A percentile compares a stretch with the other conserved stretches of the same genome.
Conservation (phyloP, 2,888 invertebrate species). For the Lumbricus terrestris region DNA sequence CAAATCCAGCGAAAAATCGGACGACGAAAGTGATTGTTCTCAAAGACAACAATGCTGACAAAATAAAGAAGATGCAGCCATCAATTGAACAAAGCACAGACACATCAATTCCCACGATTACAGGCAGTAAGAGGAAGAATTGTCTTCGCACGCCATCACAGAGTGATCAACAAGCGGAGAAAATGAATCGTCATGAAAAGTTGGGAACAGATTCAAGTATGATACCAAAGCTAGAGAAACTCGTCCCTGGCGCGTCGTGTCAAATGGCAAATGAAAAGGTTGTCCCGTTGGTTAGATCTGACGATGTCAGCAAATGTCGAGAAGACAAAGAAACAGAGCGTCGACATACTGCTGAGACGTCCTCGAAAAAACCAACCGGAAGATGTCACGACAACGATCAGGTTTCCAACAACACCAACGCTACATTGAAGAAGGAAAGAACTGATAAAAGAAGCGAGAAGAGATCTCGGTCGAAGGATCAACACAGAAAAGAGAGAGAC, state of each 20-base stretch:
- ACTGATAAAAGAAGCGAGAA: too few species aligned
- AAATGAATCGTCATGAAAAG: neutral
- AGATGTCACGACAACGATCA: too few species aligned
- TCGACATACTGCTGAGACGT: too few species aligned
- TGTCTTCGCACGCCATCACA: neutral
- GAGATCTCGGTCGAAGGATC: too few species aligned
- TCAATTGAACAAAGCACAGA: neutral
- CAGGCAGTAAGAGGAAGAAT: neutral
- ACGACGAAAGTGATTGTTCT: neutral
- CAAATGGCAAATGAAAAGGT: neutral
- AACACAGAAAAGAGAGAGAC: too few species aligned
- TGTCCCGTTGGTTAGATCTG: neutral
- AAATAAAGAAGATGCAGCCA: neutral
- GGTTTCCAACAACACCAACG: too few species aligned
- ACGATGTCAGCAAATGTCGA: neutral
- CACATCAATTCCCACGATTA: neutral
- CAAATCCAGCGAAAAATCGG: too few species aligned
- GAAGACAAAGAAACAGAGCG: neutral
- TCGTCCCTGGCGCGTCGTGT: too few species aligned
- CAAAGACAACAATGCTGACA: neutral
- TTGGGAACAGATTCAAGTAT: neutral
- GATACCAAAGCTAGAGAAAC: neutral
- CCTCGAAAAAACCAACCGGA: too few species aligned
- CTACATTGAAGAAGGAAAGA: too few species aligned
- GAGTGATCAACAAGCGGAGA: neutral